Conservation (phyloP, 2,113 vertebrate genomes). For the Antechinus stuartii region DNA sequence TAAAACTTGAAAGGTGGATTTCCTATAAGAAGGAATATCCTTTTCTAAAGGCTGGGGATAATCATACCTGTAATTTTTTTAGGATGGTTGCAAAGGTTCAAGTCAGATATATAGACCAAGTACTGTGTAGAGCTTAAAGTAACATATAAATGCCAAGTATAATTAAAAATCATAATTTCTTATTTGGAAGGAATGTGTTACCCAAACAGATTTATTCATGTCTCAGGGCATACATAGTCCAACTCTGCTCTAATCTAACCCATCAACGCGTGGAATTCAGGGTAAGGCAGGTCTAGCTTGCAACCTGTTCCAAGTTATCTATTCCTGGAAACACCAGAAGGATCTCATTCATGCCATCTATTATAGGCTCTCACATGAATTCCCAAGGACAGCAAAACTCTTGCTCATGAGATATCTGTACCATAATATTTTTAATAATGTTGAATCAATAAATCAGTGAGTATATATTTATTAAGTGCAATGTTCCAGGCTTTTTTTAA, state of each 20-base stretch:
- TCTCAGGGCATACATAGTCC: background rate
- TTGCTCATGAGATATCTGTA: background rate
- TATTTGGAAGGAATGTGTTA: slow-evolving; percentile 20
- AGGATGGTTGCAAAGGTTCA: background rate
- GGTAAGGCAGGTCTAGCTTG: background rate
- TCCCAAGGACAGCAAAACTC: background rate
- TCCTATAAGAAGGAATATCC: background rate
- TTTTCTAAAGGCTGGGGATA: background rate
- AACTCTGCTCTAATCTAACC: slow-evolving; percentile 2
- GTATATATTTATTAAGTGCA: background rate
- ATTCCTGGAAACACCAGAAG: background rate
- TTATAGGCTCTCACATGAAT: background rate
- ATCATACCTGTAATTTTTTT: background rate
- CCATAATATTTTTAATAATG: background rate
- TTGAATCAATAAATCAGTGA: background rate
- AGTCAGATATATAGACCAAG: background rate
- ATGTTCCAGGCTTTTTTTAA: background rate
- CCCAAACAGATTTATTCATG: background rate
- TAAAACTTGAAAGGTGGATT: background rate
- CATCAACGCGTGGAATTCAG: slow-evolving; percentile 24
- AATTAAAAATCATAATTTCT: slow-evolving; percentile 1
- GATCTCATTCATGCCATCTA: background rate
- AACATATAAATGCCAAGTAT: background rate
- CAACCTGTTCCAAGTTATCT: background rate
- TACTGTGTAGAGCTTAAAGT: background rate